Percentiles rank a stretch among this genome's conserved stretches.
Evolutionary conservation across 1,140 invertebrate genomes (phyloP).

Genomic region (Pogonomyrmex barbatus): DNA sequence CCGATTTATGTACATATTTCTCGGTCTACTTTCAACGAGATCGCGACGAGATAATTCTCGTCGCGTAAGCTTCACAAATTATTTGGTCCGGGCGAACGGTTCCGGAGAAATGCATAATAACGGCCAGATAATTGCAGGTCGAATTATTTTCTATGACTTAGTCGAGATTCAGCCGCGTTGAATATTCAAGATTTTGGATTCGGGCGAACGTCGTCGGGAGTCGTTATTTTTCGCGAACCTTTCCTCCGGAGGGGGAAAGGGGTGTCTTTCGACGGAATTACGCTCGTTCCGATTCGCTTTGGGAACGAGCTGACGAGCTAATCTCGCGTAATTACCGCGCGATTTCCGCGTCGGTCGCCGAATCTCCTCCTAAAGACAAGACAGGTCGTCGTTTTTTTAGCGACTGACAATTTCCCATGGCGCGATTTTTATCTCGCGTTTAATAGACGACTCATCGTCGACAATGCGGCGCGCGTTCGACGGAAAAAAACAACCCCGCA

Average conservation of each 20-base stretch:
- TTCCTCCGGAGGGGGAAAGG: neutral
- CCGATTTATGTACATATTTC: conserved; percentile 75
- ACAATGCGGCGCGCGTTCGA: neutral
- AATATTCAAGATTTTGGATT: conserved; percentile 2
- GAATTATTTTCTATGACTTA: conserved; percentile 27
- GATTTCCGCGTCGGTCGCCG: conserved; percentile 1
- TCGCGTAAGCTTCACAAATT: conserved; percentile 53
- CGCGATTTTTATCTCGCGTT: neutral
- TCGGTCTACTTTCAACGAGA: conserved; percentile 65
- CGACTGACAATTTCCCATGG: neutral
- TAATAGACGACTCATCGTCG: conserved; percentile 14
- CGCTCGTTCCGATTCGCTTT: conserved; percentile 59
- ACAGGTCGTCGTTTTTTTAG: neutral
- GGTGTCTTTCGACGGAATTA: conserved; percentile 22
- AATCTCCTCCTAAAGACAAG: conserved; percentile 19
- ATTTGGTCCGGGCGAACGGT: conserved; percentile 9
- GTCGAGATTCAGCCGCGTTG: neutral
- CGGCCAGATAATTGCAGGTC: neutral
- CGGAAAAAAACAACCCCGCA: neutral
- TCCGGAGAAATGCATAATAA: conserved; percentile 12
- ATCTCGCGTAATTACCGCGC: conserved; percentile 55
- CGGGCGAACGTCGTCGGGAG: neutral
- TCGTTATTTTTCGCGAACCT: neutral
- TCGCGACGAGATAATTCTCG: conserved; percentile 52
- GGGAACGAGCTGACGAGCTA: conserved; percentile 45